These are phyloP conservation scores for Sitta europaea DNA, from an alignment of 2,113 vertebrate species.

Conservation along the genomic window DNA sequence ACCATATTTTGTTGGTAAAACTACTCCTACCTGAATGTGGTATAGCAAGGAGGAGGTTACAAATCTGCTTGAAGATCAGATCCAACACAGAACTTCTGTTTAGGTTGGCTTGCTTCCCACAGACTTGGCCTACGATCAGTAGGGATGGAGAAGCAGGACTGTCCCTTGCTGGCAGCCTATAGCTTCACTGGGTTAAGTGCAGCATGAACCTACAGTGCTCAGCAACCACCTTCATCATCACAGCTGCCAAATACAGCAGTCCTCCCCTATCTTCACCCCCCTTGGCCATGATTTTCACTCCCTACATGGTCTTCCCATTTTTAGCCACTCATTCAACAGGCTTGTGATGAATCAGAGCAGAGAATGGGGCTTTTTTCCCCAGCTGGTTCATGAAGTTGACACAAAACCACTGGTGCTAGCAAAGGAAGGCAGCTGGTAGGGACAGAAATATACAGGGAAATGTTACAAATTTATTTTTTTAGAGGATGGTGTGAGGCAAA, in stretches of 20 bases:
- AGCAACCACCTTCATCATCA: not conserved
- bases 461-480: not conserved
- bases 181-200: not conserved
- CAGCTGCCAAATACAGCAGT: not conserved
- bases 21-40: not conserved
- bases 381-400: not conserved
- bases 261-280: not conserved
- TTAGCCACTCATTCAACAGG: not conserved
- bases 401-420: not conserved
- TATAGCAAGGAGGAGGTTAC: not conserved
- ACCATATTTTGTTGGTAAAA: not conserved
- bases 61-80: not conserved
- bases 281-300: not conserved
- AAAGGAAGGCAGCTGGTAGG: not conserved
- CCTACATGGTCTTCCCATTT: not conserved
- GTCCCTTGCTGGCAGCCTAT: not conserved
- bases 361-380: not conserved
- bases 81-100: not conserved
- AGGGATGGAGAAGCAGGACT: not conserved
- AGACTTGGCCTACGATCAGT: not conserved
- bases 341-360: not conserved
- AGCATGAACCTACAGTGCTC: not conserved
- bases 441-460: not conserved
- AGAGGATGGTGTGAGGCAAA: not conserved
- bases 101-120: not conserved